Evolutionary conservation across 2,888 invertebrate genomes (phyloP).

Genomic region (Ectemnius continuus): DNA sequence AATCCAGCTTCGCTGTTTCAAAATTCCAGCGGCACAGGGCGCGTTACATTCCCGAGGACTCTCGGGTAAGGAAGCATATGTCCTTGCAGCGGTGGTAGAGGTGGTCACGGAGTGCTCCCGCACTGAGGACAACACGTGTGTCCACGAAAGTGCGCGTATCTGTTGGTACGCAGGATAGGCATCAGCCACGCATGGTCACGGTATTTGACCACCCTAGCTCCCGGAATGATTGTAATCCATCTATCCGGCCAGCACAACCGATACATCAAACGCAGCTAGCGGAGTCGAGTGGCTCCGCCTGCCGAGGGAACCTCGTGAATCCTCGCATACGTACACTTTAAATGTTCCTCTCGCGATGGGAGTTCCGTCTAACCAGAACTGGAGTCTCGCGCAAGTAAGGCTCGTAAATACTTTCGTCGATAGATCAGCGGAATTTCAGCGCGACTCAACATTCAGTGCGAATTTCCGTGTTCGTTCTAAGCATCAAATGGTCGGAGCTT

Average conservation of each 20-base stretch:
- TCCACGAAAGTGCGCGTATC: conserved; percentile 55
- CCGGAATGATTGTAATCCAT: conserved; percentile 78
- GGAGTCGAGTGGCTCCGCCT: not conserved
- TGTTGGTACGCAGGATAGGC: conserved; percentile 55
- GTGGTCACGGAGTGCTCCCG: conserved; percentile 30
- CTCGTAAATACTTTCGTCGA: too few species aligned
- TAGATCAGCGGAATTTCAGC: too few species aligned
- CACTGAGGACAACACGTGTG: conserved; percentile 55
- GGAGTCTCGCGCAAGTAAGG: too few species aligned
- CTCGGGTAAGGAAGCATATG: conserved; percentile 21
- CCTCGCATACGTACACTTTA: not conserved
- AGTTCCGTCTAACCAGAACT: too few species aligned
- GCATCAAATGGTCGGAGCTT: too few species aligned
- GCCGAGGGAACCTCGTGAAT: too few species aligned
- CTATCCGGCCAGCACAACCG: conserved; percentile 75
- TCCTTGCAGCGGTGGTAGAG: conserved; percentile 51
- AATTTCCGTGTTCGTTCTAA: too few species aligned
- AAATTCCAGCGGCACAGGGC: conserved; percentile 22
- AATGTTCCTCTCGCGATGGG: not conserved
- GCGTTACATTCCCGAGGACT: conserved; percentile 17
- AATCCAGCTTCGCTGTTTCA: conserved; percentile 8
- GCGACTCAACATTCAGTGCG: too few species aligned
- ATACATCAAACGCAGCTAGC: conserved; percentile 71
- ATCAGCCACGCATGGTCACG: conserved; percentile 74
- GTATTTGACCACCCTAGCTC: conserved; percentile 76